Evolutionary conservation across 2,113 vertebrate genomes (phyloP), one percentile per base, ranked within the genome.

Genomic region (Malurus melanocephalus): DNA sequence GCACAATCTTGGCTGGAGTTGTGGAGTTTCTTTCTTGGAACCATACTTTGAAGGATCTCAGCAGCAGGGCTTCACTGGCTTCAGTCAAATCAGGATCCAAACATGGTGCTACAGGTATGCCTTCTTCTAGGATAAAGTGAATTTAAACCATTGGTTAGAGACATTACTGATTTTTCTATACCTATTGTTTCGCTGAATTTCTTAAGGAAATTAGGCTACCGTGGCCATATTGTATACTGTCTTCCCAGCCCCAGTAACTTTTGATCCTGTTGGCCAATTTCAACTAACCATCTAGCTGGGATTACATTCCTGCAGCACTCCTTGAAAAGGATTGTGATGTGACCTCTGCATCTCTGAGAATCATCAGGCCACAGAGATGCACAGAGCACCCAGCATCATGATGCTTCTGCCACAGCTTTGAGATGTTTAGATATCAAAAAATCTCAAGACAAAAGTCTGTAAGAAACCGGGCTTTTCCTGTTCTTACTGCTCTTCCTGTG

Each of bases 301-400:
- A 57, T 51, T 84, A 61, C 61, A 57, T 35, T 69, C 56, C 33
- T 55, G 24, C 32, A 80, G 17, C 38, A 74, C 7, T 22, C 32
- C 23, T 16, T 67, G 72, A 22, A 53, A 65, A 72, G 15, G 22
- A 7, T 6, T 42, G 24, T 49, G 32, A 49, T 33, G 42, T 53
- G 38, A 69, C 12, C 13, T 42, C 32, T 49, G 10, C 18, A 35
- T 8, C 17, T 35, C 6, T 16, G 18, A 60, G 57, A 72, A 46
- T 45, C 10, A 19, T 24, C 43, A 49, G 32, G 23, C 15, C 42
- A n/a, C 19, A 66, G 32, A 80, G 21, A 22, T 28, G 42, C 49
- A 56, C 1, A 1, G 17, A 88, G 19, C 2, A 1, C 16, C 10
- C 49, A 51, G 3, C 0, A 0, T 4, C 6, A 28, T 6, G 32